These are phyloP conservation scores for Hoplodrina blanda DNA, from an alignment of 2,888 invertebrate genomes.

Conservation along the genomic window DNA sequence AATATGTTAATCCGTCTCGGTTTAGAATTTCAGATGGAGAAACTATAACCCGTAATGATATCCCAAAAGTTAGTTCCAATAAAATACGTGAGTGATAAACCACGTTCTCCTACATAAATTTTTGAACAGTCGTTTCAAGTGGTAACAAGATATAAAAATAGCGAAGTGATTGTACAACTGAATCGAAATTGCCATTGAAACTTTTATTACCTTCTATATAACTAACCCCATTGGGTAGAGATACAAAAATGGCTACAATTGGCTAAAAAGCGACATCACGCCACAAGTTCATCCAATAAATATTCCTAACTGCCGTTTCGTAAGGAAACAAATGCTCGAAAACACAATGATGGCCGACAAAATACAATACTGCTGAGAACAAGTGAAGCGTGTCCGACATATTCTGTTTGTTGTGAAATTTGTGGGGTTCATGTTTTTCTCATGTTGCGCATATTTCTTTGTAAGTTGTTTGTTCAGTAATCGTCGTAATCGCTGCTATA, in stretches of 20 bases:
- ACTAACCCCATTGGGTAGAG: conserved; percentile 64
- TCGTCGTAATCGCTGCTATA: conserved; percentile 63
- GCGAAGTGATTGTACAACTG: conserved; percentile 63
- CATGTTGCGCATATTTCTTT: conserved; percentile 72
- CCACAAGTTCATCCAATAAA: conserved; percentile 89
- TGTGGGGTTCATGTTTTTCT: conserved; percentile 81
- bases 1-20: conserved; percentile 41
- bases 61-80: conserved; percentile 29
- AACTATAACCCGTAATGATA: conserved; percentile 45
- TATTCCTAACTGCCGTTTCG: conserved; percentile 89
- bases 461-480: conserved; percentile 78
- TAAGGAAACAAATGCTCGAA: conserved; percentile 89
- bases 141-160: conserved; percentile 61
- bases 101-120: conserved; percentile 33
- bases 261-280: conserved; percentile 87
- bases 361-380: conserved; percentile 85
- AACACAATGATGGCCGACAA: conserved; percentile 86
- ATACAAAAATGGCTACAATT: conserved; percentile 84
- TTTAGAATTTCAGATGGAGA: conserved; percentile 49
- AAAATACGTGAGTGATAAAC: conserved; percentile 58
- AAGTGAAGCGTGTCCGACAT: conserved; percentile 87
- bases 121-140: conserved; percentile 57
- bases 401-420: conserved; percentile 86
- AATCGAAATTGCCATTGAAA: conserved; percentile 76
- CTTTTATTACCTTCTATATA: conserved; percentile 79